Base-by-base conservation (phyloP, 1,140 invertebrate genomes). In the Atta colombica region DNA sequence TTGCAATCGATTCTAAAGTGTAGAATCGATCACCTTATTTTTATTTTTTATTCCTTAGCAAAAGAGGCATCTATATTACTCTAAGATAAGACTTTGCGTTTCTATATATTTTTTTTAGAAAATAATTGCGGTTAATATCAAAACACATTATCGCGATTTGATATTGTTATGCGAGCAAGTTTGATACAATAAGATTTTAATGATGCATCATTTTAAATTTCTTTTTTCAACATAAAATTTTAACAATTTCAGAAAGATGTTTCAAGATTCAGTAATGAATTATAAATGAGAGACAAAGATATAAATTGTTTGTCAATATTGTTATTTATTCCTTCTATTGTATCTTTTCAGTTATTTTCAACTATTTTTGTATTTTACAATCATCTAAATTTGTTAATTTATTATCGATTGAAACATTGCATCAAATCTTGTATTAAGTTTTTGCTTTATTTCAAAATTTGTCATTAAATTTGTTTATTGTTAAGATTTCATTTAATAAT, bases 351-450 rank as follows among this genome's bases (percentile, higher is more conserved):
- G 12, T 21, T 68, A 68, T 68, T 68, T 5, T 10, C 0, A 21
- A 68, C 10, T 68, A 45, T 21, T 68, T 65, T 66, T 21, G 28
- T 28, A 66, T 39, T 68, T 39, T 68, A 10, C n/a, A 68, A 39
- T 21, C 18, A 10, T 7, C 35, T 35, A 45, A 45, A 0, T 45
- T 68, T 4, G 31, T 65, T 65, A 39, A 39, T 68, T 0, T 39
- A 21, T 68, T 68, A 68, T 4, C 3, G 16, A 45, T 21, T 68
- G 35, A 21, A 66, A 68, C 7, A 31, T 31, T 65, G 2, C 3
- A 68, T n/a, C 5, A 68, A 39, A 31, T 31, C 16, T 65, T 31
- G 28, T 31, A 4, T 35, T 35, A 10, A 8, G 28, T 31, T 66
- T 66, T 31, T 7, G 7, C 63, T 35, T 21, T 31, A 53, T 18